Evolutionary conservation across 2,888 invertebrate species (phyloP), one percentile per base, ranked within the genome.

Genomic region (Phortica magna): DNA sequence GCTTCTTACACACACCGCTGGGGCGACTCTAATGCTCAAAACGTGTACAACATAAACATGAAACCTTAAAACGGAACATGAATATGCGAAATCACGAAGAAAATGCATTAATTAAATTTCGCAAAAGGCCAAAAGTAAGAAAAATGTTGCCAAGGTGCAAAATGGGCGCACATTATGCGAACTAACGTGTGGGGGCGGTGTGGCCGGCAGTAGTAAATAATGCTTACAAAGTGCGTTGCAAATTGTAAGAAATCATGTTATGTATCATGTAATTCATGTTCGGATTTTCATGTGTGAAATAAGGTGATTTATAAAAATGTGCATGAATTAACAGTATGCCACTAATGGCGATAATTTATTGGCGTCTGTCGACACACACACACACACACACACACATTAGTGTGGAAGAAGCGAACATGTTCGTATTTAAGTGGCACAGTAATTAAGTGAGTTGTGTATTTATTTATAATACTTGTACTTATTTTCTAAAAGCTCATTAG

Each of bases 51-150:
- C 53, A 73, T 64, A 64, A 73, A 57, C 61, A 43, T 39, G 48
- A 68, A 9, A 68, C 48, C 14, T 43, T n/a, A 9, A 67, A 41
- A 76, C 39, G 67, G 81, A 83, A 83, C 87, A 84, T 87, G 85
- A 85, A 85, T 85, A 85, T 87, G 87, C 85, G 85, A 87, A 87
- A 87, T 87, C 85, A 85, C 85, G 85, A 83, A 87, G 85, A 76
- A 85, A 87, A 87, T 81, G 82, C 85, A 85, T 85, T 85, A 85
- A 85, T 87, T 85, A 85, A 85, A 85, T 85, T 87, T 85, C 65
- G 39, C 65, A 31, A 10, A 39, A 6, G 39, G 3, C 12, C 12
- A 65, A 39, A 31, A 59, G 17, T 2, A 59, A 9, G 59, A 59
- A 59, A 59, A 59, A 59, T 59, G 59, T 59, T 59, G 2, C 14